Base-by-base conservation (phyloP, 2,888 invertebrate species). In the Clivina fossor region DNA sequence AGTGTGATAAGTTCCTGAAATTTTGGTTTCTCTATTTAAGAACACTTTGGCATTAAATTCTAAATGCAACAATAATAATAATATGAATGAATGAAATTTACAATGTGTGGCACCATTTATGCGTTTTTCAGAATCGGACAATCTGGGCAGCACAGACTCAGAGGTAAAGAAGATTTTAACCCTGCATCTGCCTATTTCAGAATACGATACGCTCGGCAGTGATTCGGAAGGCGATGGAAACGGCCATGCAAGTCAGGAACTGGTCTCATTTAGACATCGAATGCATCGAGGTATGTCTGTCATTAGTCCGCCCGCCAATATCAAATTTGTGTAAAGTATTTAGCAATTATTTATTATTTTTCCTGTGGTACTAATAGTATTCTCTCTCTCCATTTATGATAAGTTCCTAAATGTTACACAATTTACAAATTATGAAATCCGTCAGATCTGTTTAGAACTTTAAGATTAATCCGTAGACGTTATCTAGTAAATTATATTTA, bases 121-220 rank as follows among this genome's bases (percentile, higher is more conserved):
- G 11, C 13, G 11, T 30, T 3, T 82, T 80, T 69, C 86, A 87
- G 88, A 93, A 82, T 89, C 89, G 79, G 91, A 90, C 86, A 91
- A 90, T 86, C 84, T 90, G 85, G 91, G 92, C 79, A 91, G 90
- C 75, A 91, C 91, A 82, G 91, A 92, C 84, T 91, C 91, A 78
- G 91, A 92, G 84, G 89, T 90, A 80, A 89, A 89, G 86, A 89
- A 90, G 85, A 90, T 90, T 83, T 77, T 90, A 85, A 88, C 89
- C 75, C 86, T 90, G 78, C 90, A 90, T 84, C 86, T 90, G 82
- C 89, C 90, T 80, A 90, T 90, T 86, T 89, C 89, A 84, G 92
- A 91, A 80, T 91, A 92, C 81, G 92, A 92, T 80, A 86, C 86
- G 69, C 80, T 85, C 70, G 86, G 86, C 69, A 86, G 85, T 73